phyloP scores from a whole-genome alignment of 2,888 invertebrate species.

The Polyommatus iphigenia region DNA sequence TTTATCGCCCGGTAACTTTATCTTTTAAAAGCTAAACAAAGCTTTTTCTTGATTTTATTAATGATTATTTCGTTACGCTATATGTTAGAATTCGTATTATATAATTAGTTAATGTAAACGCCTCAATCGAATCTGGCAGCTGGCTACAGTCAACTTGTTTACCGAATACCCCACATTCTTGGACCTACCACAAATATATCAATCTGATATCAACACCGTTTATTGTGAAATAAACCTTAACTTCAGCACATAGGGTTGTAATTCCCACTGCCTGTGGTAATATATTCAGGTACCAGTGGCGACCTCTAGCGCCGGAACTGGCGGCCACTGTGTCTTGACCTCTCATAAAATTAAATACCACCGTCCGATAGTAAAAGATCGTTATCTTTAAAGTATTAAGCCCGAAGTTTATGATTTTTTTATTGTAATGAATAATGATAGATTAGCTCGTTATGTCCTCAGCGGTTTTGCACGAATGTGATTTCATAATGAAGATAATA shows the following conservation, averaged over 20 bases:
- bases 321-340: slow-evolving; percentile 44
- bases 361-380: background rate
- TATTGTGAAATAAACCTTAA: background rate
- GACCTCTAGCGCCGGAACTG: slow-evolving; percentile 34
- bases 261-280: background rate
- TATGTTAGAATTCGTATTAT: too few relatives aligned
- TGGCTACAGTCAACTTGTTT: background rate
- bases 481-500: too few relatives aligned
- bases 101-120: background rate
- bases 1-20: too few relatives aligned
- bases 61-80: too few relatives aligned
- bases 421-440: slow-evolving; percentile 1
- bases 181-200: slow-evolving; percentile 19
- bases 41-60: too few relatives aligned
- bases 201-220: slow-evolving; percentile 4
- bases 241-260: background rate
- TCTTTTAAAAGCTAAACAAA: too few relatives aligned
- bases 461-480: background rate
- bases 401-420: background rate
- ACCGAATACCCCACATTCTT: slow-evolving; percentile 10
- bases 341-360: slow-evolving; percentile 30
- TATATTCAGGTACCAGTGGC: slow-evolving; percentile 33
- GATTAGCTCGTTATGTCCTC: background rate
- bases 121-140: background rate
- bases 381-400: slow-evolving; percentile 6